Evolutionary conservation across 2,797 vertebrate species (phyloP), one percentile per base, ranked within the genome.

Genomic region (Macroramphosus scolopax): DNA sequence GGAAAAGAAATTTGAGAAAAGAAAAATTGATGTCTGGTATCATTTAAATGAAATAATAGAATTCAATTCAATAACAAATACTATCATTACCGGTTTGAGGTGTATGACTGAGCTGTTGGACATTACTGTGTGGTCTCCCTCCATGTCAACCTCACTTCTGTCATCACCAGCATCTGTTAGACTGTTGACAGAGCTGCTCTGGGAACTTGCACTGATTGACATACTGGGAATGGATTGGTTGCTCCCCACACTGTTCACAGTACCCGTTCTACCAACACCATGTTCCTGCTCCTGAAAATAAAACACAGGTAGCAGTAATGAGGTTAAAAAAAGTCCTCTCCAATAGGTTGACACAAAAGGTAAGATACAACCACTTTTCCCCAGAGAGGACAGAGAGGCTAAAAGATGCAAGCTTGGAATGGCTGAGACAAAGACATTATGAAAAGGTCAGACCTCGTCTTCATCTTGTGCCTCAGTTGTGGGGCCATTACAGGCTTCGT

Each of bases 201-300:
- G 96, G 82, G 96, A 98, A 85, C 96, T 98, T 87, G 95, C 97
- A 72, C 97, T 99, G 88, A 98, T 98, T 59, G 97, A 99, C 95
- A 98, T 98, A 75, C 96, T 99, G 63, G 97, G 97, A 80, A 98
- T 99, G 78, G 97, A 99, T 72, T 99, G 97, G 87, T 95, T 98
- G 83, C 97, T 99, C 59, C 95, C 97, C 24, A 98, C 94, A 30
- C 97, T 99, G 79, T 97, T 98, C 63, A 99, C 97, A 6, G 97
- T 99, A 73, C 95, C 97, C 0, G 94, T 96, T 75, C 93, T 87
- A 57, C 95, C 90, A 49, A 91, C 92, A 59, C 89, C 91, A 41
- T 94, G 90, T 58, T 99, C 97, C 72, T 92, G 91, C 46, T 99
- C 97, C 97, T 99, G 72, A 48, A 48, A 57, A 62, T 24, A 53